A percentile compares a stretch with the other conserved stretches of the same genome.
phyloP scores from a whole-genome alignment of 2,888 invertebrate genomes.

The Margaritifera margaritifera region DNA sequence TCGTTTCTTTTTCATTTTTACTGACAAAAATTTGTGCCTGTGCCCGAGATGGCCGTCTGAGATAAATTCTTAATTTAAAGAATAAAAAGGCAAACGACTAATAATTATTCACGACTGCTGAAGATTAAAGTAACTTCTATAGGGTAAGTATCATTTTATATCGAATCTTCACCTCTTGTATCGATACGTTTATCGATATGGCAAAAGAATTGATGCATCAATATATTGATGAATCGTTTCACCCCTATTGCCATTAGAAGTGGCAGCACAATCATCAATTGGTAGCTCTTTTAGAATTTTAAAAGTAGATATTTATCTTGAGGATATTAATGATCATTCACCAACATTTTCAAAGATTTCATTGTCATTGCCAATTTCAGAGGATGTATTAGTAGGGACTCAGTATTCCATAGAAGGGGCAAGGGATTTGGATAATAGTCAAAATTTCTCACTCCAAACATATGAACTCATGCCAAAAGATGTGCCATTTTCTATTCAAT shows the following conservation, averaged over 20 bases:
- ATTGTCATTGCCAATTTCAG: slow-evolving; percentile 36
- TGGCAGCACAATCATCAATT: slow-evolving; percentile 44
- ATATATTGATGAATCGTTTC: too few relatives aligned
- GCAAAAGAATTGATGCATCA: too few relatives aligned
- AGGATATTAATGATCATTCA: slow-evolving; percentile 60
- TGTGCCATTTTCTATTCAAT: slow-evolving; percentile 46
- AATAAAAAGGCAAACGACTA: too few relatives aligned
- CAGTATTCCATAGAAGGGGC: slow-evolving; percentile 44
- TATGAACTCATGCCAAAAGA: slow-evolving; percentile 34
- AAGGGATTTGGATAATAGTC: slow-evolving; percentile 45
- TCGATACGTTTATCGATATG: too few relatives aligned
- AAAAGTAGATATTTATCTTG: slow-evolving; percentile 48
- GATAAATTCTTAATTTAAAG: too few relatives aligned
- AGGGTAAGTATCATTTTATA: too few relatives aligned
- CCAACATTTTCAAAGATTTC: slow-evolving; percentile 45
- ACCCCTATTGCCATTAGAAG: slow-evolving; percentile 31
- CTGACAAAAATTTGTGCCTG: too few relatives aligned
- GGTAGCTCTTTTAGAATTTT: slow-evolving; percentile 53
- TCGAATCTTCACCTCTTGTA: too few relatives aligned
- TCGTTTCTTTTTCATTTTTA: too few relatives aligned
- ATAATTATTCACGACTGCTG: too few relatives aligned
- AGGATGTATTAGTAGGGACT: slow-evolving; percentile 40
- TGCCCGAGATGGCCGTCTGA: too few relatives aligned
- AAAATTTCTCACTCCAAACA: slow-evolving; percentile 37
- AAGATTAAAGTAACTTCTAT: too few relatives aligned